Evolutionary conservation across 2,888 invertebrate species (phyloP).

Genomic region (Spatulosminthurus flaviceps): DNA sequence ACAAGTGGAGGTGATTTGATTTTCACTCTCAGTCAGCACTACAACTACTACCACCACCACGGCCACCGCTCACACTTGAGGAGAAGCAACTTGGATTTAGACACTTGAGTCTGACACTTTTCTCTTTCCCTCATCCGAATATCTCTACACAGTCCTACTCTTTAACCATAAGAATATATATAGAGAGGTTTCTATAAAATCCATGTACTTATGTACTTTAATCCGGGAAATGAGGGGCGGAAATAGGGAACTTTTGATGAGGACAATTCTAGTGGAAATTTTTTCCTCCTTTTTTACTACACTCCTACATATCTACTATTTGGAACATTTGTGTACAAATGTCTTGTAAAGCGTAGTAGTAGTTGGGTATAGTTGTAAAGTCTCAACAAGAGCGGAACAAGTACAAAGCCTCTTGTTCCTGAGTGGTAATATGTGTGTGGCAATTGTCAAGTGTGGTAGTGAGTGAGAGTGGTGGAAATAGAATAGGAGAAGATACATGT

Average conservation of each 20-base stretch:
- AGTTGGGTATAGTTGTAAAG: no score
- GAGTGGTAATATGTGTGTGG: no score
- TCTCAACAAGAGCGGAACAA: no score
- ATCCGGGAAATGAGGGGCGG: not conserved
- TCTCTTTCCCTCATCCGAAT: conserved; percentile 7
- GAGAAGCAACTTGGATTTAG: not conserved
- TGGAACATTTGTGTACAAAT: no score
- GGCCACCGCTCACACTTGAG: not conserved
- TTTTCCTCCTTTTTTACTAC: not conserved
- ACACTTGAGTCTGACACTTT: not conserved
- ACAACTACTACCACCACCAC: no score
- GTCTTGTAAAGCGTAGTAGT: no score
- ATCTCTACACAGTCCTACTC: not conserved
- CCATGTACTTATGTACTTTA: not conserved
- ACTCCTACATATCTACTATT: no score
- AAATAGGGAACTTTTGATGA: conserved; percentile 44
- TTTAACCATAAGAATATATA: no score
- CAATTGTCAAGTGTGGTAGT: not conserved
- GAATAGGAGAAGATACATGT: no score
- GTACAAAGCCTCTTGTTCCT: no score
- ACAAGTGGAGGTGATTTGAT: conserved; percentile 57
- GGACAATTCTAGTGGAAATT: conserved; percentile 18
- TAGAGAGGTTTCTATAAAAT: not conserved
- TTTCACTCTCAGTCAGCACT: conserved; percentile 43
- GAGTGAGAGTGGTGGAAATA: no score